Evolutionary conservation across 2,797 vertebrate species (phyloP).

Genomic region (Orientallactaga sibirica): DNA sequence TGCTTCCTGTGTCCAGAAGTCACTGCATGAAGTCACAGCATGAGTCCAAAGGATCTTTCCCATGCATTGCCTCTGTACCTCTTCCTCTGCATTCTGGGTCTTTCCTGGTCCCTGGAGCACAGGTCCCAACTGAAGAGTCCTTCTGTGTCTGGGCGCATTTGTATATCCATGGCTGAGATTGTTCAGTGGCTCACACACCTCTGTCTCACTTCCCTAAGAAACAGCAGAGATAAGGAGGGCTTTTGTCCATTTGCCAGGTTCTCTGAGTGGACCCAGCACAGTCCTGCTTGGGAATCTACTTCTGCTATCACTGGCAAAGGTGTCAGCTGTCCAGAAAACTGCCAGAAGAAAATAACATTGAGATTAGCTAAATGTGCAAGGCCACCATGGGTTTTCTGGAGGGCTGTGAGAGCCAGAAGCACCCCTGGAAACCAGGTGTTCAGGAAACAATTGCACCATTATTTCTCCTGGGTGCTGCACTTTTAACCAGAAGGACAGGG

Average conservation of each 20-base stretch:
- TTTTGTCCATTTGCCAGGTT: conserved; percentile 82
- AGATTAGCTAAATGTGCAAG: conserved; percentile 85
- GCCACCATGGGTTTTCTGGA: background rate
- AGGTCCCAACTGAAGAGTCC: conserved; percentile 22
- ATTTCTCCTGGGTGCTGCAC: background rate
- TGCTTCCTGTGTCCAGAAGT: background rate
- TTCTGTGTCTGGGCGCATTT: background rate
- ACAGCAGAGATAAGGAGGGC: conserved; percentile 82
- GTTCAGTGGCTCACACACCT: conserved; percentile 83
- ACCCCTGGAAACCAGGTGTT: background rate
- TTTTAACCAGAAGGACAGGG: background rate
- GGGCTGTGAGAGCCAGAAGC: background rate
- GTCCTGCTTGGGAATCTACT: conserved; percentile 85
- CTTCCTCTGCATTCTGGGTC: background rate
- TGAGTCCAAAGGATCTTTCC: background rate
- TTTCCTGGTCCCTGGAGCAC: background rate
- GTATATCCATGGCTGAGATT: conserved; percentile 87
- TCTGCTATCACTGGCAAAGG: conserved; percentile 87
- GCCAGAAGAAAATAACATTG: conserved; percentile 76
- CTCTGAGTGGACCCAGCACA: conserved; percentile 73
- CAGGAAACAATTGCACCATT: background rate
- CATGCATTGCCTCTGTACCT: background rate
- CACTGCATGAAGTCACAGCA: no score
- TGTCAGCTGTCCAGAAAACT: conserved; percentile 86
- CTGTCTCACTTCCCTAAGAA: conserved; percentile 80